Percentiles rank a stretch among this genome's conserved stretches.
These are phyloP conservation scores for Sarcoramphus papa DNA, from an alignment of 2,797 vertebrate genomes.

Conservation along the genomic window DNA sequence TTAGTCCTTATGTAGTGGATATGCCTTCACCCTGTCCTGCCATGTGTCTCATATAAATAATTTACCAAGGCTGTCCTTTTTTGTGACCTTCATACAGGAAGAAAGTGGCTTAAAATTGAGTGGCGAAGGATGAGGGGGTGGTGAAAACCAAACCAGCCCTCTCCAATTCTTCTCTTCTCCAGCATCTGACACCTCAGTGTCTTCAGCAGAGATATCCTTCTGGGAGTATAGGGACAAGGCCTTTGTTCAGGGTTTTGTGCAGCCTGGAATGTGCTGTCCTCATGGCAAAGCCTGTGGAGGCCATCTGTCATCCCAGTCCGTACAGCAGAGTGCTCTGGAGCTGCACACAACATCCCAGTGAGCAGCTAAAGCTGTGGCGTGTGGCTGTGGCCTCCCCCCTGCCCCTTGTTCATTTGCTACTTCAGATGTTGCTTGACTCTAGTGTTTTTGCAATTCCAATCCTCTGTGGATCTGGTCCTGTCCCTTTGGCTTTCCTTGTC, in stretches of 20 bases:
- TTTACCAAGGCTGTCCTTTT: neutral
- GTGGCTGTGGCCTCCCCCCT: neutral
- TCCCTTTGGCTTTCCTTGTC: neutral
- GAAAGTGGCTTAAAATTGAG: neutral
- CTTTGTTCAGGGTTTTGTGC: neutral
- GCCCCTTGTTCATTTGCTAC: neutral
- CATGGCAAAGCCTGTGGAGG: neutral
- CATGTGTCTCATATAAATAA: neutral
- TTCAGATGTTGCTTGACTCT: neutral
- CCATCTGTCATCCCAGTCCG: accelerated
- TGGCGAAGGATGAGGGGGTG: neutral
- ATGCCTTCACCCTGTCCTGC: neutral
- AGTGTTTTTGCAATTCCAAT: neutral
- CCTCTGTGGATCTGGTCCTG: neutral
- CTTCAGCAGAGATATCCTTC: neutral
- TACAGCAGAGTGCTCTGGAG: neutral
- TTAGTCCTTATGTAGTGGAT: neutral
- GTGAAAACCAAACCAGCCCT: neutral
- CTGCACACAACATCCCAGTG: neutral
- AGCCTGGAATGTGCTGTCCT: neutral
- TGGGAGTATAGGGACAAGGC: neutral
- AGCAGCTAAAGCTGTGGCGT: neutral
- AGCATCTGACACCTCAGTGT: neutral
- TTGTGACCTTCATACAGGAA: neutral
- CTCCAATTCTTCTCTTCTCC: neutral